Evolutionary conservation across 2,888 invertebrate species (phyloP), one percentile per base, ranked within the genome.

Genomic region (Camponotus fellah): DNA sequence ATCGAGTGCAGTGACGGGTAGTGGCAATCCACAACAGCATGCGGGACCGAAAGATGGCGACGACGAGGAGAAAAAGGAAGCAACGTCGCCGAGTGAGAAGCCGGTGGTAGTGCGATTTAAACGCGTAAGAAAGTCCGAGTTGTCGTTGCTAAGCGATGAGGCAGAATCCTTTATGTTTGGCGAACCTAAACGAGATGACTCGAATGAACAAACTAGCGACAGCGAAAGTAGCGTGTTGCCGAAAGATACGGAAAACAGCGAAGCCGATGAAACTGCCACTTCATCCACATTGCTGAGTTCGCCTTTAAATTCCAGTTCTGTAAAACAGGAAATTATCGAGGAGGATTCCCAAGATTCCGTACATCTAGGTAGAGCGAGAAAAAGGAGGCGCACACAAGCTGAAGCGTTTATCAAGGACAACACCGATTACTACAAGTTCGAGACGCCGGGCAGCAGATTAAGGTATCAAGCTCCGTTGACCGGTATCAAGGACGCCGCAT

Each of bases 121-220:
- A 76, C 97, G 97, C 87, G 96, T 97, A 26, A 95, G 97, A 5
- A 96, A 96, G 72, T 97, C 97, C 0, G 97, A 98, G 94, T 92
- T 98, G 72, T 96, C 97, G 0, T 96, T 97, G 72, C 94, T 98
- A 69, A 98, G 97, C 92, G 97, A 98, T 90, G 98, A 98, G 94
- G 98, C 98, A 0, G 98, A 98, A 91, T 98, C 97, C 90, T 98
- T 98, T 93, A 97, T 98, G 96, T 98, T 98, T 92, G 95, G 95
- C 5, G 95, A 95, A 83, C 97, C 98, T 0, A 97, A 96, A 89
- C 96, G 96, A 60, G 96, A 97, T 26, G 96, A 96, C 82, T 95
- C 95, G 0, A 96, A 96, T 34, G 95, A 95, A 14, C 53, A 2
- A 8, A 95, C 95, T 0, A 96, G 96, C 5, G 96, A 96, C 0